Evolutionary conservation across 2,888 invertebrate species (phyloP).

Genomic region (Spisula subtruncata): DNA sequence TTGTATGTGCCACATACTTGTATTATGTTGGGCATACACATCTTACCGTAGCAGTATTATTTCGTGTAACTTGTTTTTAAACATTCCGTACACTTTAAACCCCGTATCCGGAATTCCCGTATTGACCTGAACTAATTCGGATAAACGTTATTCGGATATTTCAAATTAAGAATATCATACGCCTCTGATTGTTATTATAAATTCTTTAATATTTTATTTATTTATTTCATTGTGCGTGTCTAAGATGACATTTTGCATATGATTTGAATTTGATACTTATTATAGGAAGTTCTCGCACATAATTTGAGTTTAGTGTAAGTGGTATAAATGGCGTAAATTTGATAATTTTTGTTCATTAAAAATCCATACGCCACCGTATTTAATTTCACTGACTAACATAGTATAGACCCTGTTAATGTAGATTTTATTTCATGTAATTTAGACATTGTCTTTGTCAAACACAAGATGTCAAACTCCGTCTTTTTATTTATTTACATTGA

Average conservation of each 20-base stretch:
- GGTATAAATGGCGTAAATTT: background rate
- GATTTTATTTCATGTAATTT: no score
- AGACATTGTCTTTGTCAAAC: no score
- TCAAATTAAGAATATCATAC: no score
- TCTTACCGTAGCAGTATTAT: constrained; percentile 29
- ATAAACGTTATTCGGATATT: background rate
- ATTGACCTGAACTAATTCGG: background rate
- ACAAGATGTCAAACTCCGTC: no score
- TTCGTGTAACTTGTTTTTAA: constrained; percentile 14
- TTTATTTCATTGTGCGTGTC: no score
- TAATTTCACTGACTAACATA: background rate
- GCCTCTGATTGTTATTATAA: no score
- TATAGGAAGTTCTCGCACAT: no score
- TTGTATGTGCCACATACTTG: background rate
- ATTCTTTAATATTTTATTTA: no score
- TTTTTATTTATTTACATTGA: background rate
- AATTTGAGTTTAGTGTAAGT: no score
- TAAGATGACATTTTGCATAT: no score
- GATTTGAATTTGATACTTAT: no score
- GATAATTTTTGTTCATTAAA: background rate
- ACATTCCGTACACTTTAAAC: background rate
- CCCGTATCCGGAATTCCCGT: background rate
- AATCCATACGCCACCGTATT: background rate
- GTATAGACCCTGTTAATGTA: background rate
- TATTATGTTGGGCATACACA: constrained; percentile 6